phyloP scores from a whole-genome alignment of 1,140 invertebrate species.

The Galleria mellonella region DNA sequence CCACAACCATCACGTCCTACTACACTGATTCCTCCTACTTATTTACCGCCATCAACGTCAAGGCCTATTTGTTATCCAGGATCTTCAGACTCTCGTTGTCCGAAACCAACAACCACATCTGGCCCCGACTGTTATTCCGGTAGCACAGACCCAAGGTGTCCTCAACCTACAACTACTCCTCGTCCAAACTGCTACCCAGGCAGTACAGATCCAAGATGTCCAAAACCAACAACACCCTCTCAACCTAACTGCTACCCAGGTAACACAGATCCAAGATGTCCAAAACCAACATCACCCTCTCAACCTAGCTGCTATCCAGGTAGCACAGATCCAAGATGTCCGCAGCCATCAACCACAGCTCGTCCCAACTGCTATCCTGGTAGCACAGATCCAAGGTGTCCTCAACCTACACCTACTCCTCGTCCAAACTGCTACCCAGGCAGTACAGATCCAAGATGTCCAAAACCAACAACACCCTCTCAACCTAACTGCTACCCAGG shows the following conservation, averaged over 20 bases:
- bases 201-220: slow-evolving; percentile 53
- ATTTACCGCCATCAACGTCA: slow-evolving; percentile 16
- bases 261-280: slow-evolving; percentile 18
- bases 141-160: slow-evolving; percentile 9
- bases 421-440: slow-evolving; percentile 14
- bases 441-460: slow-evolving; percentile 35
- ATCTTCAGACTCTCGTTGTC: slow-evolving; percentile 40
- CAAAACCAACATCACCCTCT: slow-evolving; percentile 14
- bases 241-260: slow-evolving; percentile 19
- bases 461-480: slow-evolving; percentile 19
- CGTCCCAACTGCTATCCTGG: slow-evolving; percentile 53
- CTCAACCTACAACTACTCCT: not conserved
- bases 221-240: slow-evolving; percentile 13
- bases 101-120: slow-evolving; percentile 22
- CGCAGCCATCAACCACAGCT: slow-evolving; percentile 20
- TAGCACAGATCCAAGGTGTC: slow-evolving; percentile 55
- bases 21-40: slow-evolving; percentile 19
- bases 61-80: slow-evolving; percentile 35
- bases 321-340: slow-evolving; percentile 18
- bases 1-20: slow-evolving; percentile 12
- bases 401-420: slow-evolving; percentile 24
- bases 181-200: slow-evolving; percentile 11
- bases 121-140: slow-evolving; percentile 26
- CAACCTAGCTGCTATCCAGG: slow-evolving; percentile 23
- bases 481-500: slow-evolving; percentile 28